Base-by-base conservation (phyloP, 2,113 vertebrate species). In the Neotoma lepida region DNA sequence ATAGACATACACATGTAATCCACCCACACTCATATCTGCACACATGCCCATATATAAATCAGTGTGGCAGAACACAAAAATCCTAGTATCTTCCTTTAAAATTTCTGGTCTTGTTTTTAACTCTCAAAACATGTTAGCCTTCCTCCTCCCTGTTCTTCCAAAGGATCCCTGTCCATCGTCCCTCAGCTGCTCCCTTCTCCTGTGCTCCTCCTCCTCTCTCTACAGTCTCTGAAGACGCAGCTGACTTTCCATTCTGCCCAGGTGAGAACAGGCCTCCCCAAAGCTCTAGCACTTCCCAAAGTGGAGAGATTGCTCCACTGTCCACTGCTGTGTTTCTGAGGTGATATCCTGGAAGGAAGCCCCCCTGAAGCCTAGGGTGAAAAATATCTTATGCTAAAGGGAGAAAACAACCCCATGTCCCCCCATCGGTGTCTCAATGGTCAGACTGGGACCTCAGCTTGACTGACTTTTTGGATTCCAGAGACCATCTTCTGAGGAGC, bases 231-330 rank as follows among this genome's bases (percentile, higher is more conserved):
- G 56, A 88, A 87, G 87, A 76, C 4, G 58, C 64, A 64, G 12
- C n/a, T 35, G 49, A 74, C 49, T 89, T 88, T 51, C 71, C 35
- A 8, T n/a, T 82, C 51, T 30, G 22, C 33, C 77, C 86, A 90
- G 97, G 94, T 93, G 90, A 96, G 87, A 87, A 80, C 70, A 93
- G 90, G 61, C 13, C 66, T n/a, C 66, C 82, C n/a, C 2, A 86
- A 61, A 94, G 66, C 51, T 81, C 41, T 3, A n/a, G 24, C 49
- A 24, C 6, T 49, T 86, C 85, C 93, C 94, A 58, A 87, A n/a
- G n/a, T n/a, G n/a, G n/a, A n/a, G n/a, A n/a, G n/a, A n/a, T n/a
- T 13, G 26, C 44, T 15, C n/a, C 0, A 4, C 84, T 22, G 20
- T 15, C n/a, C 0, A 4, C 84, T 22, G 20, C 68, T 9, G 30